phyloP scores from a whole-genome alignment of 2,888 invertebrate species.

The Carpatolechia fugitivella region DNA sequence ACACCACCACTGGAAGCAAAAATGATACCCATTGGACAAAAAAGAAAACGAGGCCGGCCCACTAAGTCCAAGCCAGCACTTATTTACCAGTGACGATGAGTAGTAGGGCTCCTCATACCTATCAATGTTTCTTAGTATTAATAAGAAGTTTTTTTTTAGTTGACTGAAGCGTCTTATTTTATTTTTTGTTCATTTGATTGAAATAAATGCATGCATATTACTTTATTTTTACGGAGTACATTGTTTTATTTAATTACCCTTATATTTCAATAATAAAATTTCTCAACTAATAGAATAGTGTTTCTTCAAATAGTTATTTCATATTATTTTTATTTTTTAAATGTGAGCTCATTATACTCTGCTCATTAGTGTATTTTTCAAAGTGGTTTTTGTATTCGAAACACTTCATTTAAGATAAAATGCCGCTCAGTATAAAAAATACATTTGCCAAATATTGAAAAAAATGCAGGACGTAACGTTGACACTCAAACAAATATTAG shows the following conservation, averaged over 20 bases:
- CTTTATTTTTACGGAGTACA: too few species aligned
- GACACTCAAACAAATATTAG: conserved; percentile 11
- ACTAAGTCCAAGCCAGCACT: conserved; percentile 16
- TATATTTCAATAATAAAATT: too few species aligned
- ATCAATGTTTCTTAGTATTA: too few species aligned
- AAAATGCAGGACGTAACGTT: conserved; percentile 14
- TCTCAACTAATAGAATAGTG: too few species aligned
- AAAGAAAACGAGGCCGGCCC: conserved; percentile 14
- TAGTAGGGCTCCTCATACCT: too few species aligned
- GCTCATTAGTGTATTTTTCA: not conserved
- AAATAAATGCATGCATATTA: too few species aligned
- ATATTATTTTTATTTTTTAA: conserved; percentile 8
- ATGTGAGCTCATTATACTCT: conserved; percentile 12
- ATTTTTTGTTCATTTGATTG: too few species aligned
- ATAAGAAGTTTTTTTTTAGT: too few species aligned
- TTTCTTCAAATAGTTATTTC: too few species aligned
- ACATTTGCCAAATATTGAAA: conserved; percentile 11
- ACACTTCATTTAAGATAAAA: conserved; percentile 12
- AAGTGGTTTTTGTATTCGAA: conserved; percentile 5
- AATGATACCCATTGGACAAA: conserved; percentile 18
- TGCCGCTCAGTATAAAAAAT: conserved; percentile 13
- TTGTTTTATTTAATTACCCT: too few species aligned
- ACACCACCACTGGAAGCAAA: conserved; percentile 19
- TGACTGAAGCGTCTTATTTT: too few species aligned
- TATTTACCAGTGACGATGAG: not conserved